A percentile compares a stretch with the other conserved stretches of the same genome.
phyloP scores from a whole-genome alignment of 1,140 invertebrate species.

The Hestina assimilis region DNA sequence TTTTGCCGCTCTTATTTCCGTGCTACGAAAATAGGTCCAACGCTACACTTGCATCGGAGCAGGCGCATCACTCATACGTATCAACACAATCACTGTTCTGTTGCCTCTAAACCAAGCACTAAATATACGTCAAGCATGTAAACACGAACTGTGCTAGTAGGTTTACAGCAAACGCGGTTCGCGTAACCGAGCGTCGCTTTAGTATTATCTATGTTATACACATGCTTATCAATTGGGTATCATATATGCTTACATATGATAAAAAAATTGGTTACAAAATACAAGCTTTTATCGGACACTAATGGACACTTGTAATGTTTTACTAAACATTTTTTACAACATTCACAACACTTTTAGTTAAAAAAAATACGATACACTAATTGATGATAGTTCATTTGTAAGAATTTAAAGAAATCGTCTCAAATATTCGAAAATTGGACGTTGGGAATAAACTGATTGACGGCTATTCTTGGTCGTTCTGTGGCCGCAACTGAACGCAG shows the following conservation, averaged over 20 bases:
- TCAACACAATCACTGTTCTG: slow-evolving; percentile 44
- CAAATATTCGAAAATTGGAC: slow-evolving; percentile 3
- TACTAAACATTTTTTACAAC: background rate
- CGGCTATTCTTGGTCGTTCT: slow-evolving; percentile 69
- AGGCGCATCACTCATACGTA: slow-evolving; percentile 70
- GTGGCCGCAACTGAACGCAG: slow-evolving; percentile 64
- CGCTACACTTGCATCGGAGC: slow-evolving; percentile 70
- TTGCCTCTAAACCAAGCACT: slow-evolving; percentile 35
- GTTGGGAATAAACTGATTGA: slow-evolving; percentile 28
- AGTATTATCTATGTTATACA: slow-evolving; percentile 19
- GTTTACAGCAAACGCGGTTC: slow-evolving; percentile 18
- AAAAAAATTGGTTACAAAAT: slow-evolving; percentile 11
- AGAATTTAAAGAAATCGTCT: slow-evolving; percentile 2
- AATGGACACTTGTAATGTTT: background rate
- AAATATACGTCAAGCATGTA: slow-evolving; percentile 25
- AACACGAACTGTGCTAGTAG: slow-evolving; percentile 21
- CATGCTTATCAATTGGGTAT: slow-evolving; percentile 27
- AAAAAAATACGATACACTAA: background rate
- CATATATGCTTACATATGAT: slow-evolving; percentile 18
- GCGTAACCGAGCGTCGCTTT: slow-evolving; percentile 14
- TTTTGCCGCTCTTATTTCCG: slow-evolving; percentile 78
- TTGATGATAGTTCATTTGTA: background rate
- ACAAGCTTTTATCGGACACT: no score
- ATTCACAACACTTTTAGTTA: background rate
- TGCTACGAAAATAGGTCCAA: slow-evolving; percentile 75